Conservation (phyloP, 2,888 invertebrate species). For the Dascillus cervinus region DNA sequence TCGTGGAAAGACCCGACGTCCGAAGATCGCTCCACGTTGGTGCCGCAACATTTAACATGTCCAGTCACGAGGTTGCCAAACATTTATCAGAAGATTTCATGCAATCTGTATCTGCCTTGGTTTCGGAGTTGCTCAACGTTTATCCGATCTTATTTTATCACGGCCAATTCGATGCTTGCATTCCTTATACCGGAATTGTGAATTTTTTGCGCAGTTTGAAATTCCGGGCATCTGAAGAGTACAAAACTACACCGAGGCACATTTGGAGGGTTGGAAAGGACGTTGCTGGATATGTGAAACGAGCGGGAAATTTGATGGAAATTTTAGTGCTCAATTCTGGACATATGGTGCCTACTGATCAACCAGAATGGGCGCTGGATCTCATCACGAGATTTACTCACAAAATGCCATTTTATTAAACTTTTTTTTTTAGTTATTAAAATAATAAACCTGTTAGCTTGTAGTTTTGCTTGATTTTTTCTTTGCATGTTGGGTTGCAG, state of each 20-base stretch:
- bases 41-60: no score
- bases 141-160: neutral
- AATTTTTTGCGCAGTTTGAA: conserved; percentile 47
- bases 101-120: neutral
- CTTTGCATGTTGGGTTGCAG: no score
- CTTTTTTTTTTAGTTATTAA: no score
- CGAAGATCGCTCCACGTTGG: no score
- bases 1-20: no score
- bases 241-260: conserved; percentile 53
- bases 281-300: conserved; percentile 66
- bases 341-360: conserved; percentile 74
- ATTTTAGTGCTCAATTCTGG: conserved; percentile 69
- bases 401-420: conserved; percentile 7
- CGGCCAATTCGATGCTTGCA: neutral
- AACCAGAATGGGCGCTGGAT: conserved; percentile 65
- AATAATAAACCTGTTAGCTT: no score
- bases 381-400: conserved; percentile 57
- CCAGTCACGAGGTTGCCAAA: no score
- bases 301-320: conserved; percentile 60
- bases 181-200: neutral
- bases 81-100: no score
- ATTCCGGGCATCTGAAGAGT: conserved; percentile 57
- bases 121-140: neutral
- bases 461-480: no score
- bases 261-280: conserved; percentile 60